Conservation (phyloP, 2,797 vertebrate genomes). For the Schizothorax lantsangensis region DNA sequence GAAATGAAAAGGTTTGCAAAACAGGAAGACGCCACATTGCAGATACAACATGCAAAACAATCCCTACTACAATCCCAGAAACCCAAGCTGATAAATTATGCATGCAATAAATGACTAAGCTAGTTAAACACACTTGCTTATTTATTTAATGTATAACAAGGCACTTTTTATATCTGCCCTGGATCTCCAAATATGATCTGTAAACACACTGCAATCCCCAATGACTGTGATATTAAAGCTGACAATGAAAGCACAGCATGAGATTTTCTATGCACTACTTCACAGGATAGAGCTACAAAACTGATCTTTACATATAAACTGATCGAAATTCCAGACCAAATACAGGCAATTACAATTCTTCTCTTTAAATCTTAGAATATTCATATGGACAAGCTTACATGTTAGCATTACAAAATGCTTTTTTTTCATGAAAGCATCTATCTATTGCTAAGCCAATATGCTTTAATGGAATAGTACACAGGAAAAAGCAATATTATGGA, state of each 20-base stretch:
- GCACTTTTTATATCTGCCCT: not conserved
- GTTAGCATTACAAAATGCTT: not conserved
- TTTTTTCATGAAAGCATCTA: not conserved
- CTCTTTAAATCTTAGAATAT: not conserved
- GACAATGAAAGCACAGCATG: not conserved
- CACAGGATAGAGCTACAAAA: not conserved
- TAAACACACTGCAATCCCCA: not conserved
- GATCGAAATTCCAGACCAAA: not conserved
- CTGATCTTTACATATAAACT: not conserved
- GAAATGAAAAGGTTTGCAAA: not conserved
- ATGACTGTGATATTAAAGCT: conserved; percentile 3
- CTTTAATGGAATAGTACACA: not conserved
- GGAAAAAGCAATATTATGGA: not conserved
- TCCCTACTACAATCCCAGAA: not conserved
- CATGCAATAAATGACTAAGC: conserved; percentile 12
- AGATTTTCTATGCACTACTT: not conserved
- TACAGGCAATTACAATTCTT: not conserved
- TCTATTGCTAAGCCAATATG: not conserved
- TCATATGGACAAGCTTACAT: not conserved
- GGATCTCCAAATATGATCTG: not conserved
- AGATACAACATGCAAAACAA: conserved; percentile 14
- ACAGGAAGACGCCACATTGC: not conserved
- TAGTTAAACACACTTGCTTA: conserved; percentile 22
- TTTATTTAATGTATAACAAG: conserved; percentile 21
- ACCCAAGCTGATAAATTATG: conserved; percentile 1